Evolutionary conservation across 2,888 invertebrate species (phyloP), one percentile per base, ranked within the genome.

Genomic region (Drosophila pseudotalamancana): DNA sequence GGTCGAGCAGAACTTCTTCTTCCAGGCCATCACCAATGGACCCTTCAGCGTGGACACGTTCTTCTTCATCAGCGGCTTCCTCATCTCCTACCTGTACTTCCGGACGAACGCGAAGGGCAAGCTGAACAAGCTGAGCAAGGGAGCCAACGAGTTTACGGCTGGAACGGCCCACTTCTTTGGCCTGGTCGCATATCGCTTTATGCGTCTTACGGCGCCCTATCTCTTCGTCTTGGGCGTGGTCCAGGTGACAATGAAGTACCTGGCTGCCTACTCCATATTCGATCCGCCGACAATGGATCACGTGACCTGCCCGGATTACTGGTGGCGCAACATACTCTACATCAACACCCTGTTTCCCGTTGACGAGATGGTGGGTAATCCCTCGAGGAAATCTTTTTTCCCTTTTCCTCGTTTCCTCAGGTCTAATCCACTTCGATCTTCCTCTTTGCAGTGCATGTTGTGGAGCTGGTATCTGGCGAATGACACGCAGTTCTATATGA

Each of bases 381-480:
- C 21, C 4, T 35, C 18, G 21, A 39, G 8, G n/a, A 0, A 39
- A 12, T 8, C 16, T 11, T 6, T 21, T 6, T 1, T 0, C 18
- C 9, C 16, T 11, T 6, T 21, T 6, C 2, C 0, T n/a, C 11
- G 0, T 12, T 42, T n/a, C n/a, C n/a, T n/a, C n/a, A n/a, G n/a
- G n/a, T n/a, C n/a, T n/a, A n/a, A n/a, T n/a, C n/a, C n/a, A n/a
- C n/a, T n/a, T n/a, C n/a, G n/a, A n/a, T 34, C 11, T 40, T n/a
- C 14, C 27, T 14, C 4, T 92, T 25, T 8, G 18, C 43, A 97
- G 96, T 97, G 97, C 89, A 97, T 97, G 97, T 90, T 97, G 29
- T 97, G 97, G 97, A 97, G 96, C 92, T 97, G 97, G 97, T 97
- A 97, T 88, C 92, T 97, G 42, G 95, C 97, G 0, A 96, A 97